phyloP scores from a whole-genome alignment of 2,797 vertebrate genomes.

The Squalus acanthias region DNA sequence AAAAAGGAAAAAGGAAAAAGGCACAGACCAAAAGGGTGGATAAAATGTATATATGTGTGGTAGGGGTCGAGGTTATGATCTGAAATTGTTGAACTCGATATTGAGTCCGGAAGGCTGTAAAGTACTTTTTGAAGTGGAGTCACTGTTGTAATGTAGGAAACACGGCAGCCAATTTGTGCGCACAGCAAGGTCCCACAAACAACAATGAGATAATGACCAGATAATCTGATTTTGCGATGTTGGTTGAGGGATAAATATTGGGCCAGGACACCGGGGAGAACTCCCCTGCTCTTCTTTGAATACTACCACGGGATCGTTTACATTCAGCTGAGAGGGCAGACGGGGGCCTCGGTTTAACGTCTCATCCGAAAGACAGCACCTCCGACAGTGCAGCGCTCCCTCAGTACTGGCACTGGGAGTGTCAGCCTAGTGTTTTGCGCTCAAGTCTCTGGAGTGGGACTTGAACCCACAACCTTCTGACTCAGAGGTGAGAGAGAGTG shows the following conservation, averaged over 20 bases:
- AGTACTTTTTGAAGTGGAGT: background rate
- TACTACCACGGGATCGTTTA: background rate
- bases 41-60: no score
- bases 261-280: background rate
- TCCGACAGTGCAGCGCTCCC: background rate
- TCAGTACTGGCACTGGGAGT: background rate
- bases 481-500: background rate
- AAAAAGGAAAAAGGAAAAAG: no score
- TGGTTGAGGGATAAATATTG: background rate
- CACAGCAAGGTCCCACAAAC: background rate
- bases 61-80: no score
- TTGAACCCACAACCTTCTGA: background rate
- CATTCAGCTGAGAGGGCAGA: background rate
- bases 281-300: background rate
- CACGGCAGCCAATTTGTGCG: background rate
- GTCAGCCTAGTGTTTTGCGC: background rate
- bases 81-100: no score
- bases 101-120: no score
- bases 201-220: background rate
- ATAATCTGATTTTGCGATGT: background rate
- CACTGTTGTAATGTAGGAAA: background rate
- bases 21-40: no score
- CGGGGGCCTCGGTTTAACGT: background rate
- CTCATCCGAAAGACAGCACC: background rate
- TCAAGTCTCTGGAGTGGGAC: background rate